phyloP scores from a whole-genome alignment of 2,888 invertebrate genomes.

The Junonia oenone region DNA sequence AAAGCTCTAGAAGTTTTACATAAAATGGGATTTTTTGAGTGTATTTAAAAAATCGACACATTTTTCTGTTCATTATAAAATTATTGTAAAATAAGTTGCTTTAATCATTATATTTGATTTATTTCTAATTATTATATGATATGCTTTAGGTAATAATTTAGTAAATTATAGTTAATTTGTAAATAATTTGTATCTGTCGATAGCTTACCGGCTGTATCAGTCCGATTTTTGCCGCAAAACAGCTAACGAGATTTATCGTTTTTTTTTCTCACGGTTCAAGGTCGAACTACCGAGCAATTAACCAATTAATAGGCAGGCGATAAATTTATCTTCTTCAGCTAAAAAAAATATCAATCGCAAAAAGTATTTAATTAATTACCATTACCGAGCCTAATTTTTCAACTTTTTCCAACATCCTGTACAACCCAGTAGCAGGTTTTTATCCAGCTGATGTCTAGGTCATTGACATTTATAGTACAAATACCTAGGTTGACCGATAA shows the following conservation, averaged over 20 bases:
- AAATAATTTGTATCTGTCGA: too few relatives aligned
- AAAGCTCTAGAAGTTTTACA: too few relatives aligned
- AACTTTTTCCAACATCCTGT: conserved; percentile 15
- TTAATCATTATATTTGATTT: too few relatives aligned
- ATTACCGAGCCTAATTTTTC: background rate
- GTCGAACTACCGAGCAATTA: background rate
- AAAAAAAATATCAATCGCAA: background rate
- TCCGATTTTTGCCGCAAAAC: background rate
- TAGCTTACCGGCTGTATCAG: background rate
- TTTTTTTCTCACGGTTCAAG: background rate
- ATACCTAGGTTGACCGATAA: background rate
- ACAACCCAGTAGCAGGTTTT: conserved; percentile 20
- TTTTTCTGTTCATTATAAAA: too few relatives aligned
- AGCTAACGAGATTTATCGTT: background rate
- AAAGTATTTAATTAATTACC: background rate
- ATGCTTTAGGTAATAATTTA: too few relatives aligned
- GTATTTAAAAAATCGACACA: too few relatives aligned
- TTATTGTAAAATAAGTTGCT: too few relatives aligned
- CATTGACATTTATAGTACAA: conserved; percentile 24
- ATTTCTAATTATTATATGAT: too few relatives aligned
- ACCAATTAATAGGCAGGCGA: background rate
- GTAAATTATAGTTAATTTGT: too few relatives aligned
- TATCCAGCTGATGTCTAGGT: conserved; percentile 15
- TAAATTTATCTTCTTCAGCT: background rate
- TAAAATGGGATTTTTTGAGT: too few relatives aligned